Percentiles rank a stretch among this genome's conserved stretches.
Conservation (phyloP, 2,113 vertebrate genomes). For the Cynocephalus volans region DNA sequence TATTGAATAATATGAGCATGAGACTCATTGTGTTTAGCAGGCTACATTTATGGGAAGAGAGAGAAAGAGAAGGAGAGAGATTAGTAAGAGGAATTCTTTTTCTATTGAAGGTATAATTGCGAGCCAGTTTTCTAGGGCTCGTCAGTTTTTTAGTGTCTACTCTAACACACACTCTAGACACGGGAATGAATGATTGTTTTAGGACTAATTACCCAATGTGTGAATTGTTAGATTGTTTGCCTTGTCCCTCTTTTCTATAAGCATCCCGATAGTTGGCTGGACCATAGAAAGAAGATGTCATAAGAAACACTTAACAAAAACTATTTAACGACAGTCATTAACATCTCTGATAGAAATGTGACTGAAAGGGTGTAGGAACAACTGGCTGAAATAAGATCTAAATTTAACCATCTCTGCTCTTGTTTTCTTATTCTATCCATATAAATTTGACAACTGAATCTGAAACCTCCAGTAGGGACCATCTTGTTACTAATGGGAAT, state of each 20-base stretch:
- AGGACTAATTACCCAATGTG: neutral
- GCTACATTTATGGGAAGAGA: neutral
- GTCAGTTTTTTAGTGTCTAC: neutral
- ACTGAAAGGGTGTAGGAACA: neutral
- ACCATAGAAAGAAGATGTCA: neutral
- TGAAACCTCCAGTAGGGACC: neutral
- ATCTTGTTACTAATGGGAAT: neutral
- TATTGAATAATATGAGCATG: neutral
- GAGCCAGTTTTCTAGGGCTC: neutral
- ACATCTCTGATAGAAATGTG: neutral
- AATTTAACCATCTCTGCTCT: neutral
- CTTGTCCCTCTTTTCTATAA: neutral
- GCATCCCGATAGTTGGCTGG: neutral
- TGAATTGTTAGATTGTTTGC: neutral
- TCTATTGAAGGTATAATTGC: neutral
- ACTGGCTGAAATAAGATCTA: neutral
- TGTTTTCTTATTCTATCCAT: neutral
- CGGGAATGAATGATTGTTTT: neutral
- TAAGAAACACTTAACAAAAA: neutral
- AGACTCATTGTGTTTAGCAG: neutral
- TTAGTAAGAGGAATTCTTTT: neutral
- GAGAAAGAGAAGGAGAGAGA: neutral
- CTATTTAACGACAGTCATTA: neutral
- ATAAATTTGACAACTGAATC: neutral
- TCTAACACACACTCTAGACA: neutral